Evolutionary conservation across 2,888 invertebrate species (phyloP).

Genomic region (Eudemis profundana): DNA sequence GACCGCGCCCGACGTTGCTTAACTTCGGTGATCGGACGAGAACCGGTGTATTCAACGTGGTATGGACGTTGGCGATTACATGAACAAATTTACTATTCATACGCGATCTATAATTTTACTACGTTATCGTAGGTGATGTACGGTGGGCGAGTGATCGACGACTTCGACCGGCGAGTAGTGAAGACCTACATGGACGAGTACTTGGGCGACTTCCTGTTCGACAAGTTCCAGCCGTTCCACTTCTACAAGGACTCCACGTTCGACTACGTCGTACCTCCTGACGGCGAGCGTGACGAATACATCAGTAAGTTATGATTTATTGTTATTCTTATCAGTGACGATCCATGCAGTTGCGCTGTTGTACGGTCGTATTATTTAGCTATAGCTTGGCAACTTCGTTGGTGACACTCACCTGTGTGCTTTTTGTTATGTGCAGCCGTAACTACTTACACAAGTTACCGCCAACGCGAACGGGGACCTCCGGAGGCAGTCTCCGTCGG

Average conservation of each 20-base stretch:
- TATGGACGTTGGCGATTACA: conserved; percentile 51
- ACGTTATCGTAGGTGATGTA: conserved; percentile 94
- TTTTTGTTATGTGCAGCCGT: no score
- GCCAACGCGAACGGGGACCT: no score
- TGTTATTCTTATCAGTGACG: no score
- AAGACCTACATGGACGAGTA: conserved; percentile 97
- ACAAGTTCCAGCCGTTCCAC: conserved; percentile 95
- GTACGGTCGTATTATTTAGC: no score
- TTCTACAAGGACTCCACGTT: conserved; percentile 91
- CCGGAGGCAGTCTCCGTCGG: no score
- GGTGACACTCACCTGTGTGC: no score
- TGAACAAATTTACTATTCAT: not conserved
- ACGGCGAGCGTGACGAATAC: conserved; percentile 88
- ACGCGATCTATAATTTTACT: no score
- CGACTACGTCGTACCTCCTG: conserved; percentile 92
- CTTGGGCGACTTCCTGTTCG: conserved; percentile 97
- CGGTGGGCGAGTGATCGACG: conserved; percentile 96
- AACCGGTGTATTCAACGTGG: conserved; percentile 54
- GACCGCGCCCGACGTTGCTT: conserved; percentile 54
- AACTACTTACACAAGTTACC: no score
- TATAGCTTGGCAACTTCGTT: no score
- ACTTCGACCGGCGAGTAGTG: conserved; percentile 94
- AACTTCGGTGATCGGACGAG: conserved; percentile 56
- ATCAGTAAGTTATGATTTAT: conserved; percentile 80
- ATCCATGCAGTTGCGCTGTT: no score